A percentile compares a stretch with the other conserved stretches of the same genome.
phyloP scores from a whole-genome alignment of 2,888 invertebrate genomes.

The Dicycla oo region DNA sequence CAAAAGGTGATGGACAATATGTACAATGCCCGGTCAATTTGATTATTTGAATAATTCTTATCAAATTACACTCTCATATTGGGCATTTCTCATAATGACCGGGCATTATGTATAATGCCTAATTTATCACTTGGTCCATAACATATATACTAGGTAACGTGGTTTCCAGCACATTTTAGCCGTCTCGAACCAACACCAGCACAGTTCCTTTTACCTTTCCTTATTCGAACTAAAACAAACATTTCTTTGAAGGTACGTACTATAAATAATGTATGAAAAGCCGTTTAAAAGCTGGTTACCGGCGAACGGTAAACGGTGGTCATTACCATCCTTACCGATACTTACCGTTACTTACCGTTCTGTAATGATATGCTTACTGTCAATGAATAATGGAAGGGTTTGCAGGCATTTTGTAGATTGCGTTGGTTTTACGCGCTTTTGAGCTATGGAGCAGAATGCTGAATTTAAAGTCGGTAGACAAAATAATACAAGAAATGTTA shows the following conservation, averaged over 20 bases:
- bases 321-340: constrained; percentile 64
- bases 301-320: constrained; percentile 61
- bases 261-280: constrained; percentile 60
- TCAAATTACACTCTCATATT: too few species aligned
- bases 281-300: constrained; percentile 65
- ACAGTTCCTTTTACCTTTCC: constrained; percentile 19
- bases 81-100: too few species aligned
- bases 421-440: constrained; percentile 15
- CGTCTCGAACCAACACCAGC: constrained; percentile 25
- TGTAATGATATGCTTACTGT: constrained; percentile 66
- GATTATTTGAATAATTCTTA: too few species aligned
- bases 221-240: constrained; percentile 41
- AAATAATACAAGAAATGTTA: too few species aligned
- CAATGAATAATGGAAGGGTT: constrained; percentile 55
- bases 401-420: constrained; percentile 39
- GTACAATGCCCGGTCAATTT: too few species aligned
- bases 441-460: background rate
- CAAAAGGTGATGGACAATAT: too few species aligned
- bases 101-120: too few species aligned
- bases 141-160: background rate
- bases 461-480: background rate
- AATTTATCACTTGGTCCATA: too few species aligned
- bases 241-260: constrained; percentile 31
- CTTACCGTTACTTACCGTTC: constrained; percentile 50
- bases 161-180: constrained; percentile 6